Base-by-base conservation (phyloP, 2,888 invertebrate genomes). In the Hyposoter dolosus region DNA sequence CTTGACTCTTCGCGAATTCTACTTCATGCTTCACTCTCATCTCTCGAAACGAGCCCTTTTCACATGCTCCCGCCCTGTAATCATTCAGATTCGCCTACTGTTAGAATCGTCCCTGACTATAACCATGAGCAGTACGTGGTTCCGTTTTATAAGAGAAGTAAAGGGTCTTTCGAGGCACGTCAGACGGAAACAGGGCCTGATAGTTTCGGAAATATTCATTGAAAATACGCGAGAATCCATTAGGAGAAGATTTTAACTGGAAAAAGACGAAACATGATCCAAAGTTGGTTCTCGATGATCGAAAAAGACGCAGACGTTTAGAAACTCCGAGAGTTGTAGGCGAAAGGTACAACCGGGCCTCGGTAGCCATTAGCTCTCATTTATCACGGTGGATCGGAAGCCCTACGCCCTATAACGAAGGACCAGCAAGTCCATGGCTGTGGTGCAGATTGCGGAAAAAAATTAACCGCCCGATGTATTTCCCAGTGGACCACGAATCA, bases 341-440 rank as follows among this genome's bases (percentile, higher is more conserved):
- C 19, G 56, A 75, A 66, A 50, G 77, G 63, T 76, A 66, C 78
- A 40, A 50, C 45, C 45, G 28, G 45, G 78, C 74, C 83, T 85
- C 74, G 66, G 60, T 78, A 79, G 84, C 88, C 88, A 81, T 88
- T 86, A 87, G 84, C 82, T 86, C 78, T 84, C 84, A 89, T 89
- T 88, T 87, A 88, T 89, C 87, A 89, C 84, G 74, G 80, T 45
- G 56, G 82, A 84, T 83, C 82, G 82, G 43, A 84, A 60, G 56
- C 84, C 75, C 68, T 28, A 47, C 47, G 56, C 65, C 50, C 47
- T 63, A 32, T 60, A 47, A 80, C 79, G 60, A 60, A 56, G 15
- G 19, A 15, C 28, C 28, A 40, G 56, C 43, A 19, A 60, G 60
- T 74, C 53, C 28, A 12, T 50, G 45, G 40, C 23, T 40, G 47